Conservation (phyloP, 2,888 invertebrate genomes). For the Byasa hedistus region DNA sequence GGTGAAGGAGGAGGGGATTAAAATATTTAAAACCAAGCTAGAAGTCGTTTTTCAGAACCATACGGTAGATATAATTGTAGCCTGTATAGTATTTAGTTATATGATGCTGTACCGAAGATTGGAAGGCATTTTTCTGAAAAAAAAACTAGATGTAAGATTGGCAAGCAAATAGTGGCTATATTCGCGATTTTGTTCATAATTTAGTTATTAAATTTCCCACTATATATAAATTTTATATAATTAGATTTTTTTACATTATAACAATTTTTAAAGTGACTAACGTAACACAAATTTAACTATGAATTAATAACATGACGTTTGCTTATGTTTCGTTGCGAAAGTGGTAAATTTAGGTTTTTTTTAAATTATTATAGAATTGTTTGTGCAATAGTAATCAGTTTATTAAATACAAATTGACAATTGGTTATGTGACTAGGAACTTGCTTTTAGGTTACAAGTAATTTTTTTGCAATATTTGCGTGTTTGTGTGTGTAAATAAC, state of each 20-base stretch:
- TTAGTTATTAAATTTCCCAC: too few species aligned
- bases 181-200: not conserved
- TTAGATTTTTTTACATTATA: too few species aligned
- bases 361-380: too few species aligned
- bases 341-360: too few species aligned
- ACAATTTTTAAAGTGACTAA: too few species aligned
- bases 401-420: not conserved
- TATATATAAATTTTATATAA: too few species aligned
- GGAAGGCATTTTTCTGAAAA: not conserved
- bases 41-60: not conserved
- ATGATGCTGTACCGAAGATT: not conserved
- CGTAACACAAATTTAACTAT: too few species aligned
- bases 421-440: too few species aligned
- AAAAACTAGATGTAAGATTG: not conserved
- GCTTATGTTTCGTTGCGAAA: too few species aligned
- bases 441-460: not conserved
- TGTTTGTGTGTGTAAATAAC: not conserved
- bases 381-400: not conserved
- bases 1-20: conserved; percentile 48
- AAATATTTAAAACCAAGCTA: not conserved
- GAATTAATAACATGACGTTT: too few species aligned
- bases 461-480: not conserved
- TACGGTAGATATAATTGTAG: not conserved
- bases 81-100: not conserved
- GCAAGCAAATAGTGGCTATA: not conserved